These are phyloP conservation scores for Mythimna loreyi DNA, from an alignment of 2,888 invertebrate species.

Conservation along the genomic window DNA sequence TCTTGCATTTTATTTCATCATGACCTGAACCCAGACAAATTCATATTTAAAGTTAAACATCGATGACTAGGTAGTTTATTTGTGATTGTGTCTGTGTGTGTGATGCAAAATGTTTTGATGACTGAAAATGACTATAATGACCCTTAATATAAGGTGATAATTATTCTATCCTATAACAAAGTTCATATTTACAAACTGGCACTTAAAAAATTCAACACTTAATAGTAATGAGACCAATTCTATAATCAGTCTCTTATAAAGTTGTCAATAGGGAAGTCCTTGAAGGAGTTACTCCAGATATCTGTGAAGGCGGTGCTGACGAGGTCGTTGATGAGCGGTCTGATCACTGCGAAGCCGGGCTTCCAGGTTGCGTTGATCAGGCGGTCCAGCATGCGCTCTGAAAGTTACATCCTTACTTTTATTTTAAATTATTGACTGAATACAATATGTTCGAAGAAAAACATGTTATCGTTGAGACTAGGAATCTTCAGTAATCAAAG, in stretches of 20 bases:
- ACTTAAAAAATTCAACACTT: constrained; percentile 39
- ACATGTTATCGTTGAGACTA: too few relatives aligned
- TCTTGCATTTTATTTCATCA: constrained; percentile 71
- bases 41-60: constrained; percentile 7
- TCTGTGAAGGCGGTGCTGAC: constrained; percentile 96
- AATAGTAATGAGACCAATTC: not conserved
- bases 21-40: constrained; percentile 1
- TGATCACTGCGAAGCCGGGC: constrained; percentile 94
- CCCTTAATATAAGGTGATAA: constrained; percentile 62
- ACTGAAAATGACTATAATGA: constrained; percentile 17
- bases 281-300: constrained; percentile 94
- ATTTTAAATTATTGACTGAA: too few relatives aligned
- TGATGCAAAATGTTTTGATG: constrained; percentile 1
- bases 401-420: constrained; percentile 44
- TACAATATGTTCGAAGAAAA: too few relatives aligned
- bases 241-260: constrained; percentile 88
- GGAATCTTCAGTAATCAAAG: too few relatives aligned
- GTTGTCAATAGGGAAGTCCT: constrained; percentile 93
- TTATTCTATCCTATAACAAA: constrained; percentile 15
- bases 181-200: constrained; percentile 59
- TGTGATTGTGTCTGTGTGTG: constrained; percentile 8
- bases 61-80: constrained; percentile 68
- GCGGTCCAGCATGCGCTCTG: constrained; percentile 93
- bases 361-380: constrained; percentile 96
- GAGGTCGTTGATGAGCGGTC: constrained; percentile 95